A percentile compares a stretch with the other conserved stretches of the same genome.
Evolutionary conservation across 2,888 invertebrate species (phyloP).

Genomic region (Trachelus troglodyta): DNA sequence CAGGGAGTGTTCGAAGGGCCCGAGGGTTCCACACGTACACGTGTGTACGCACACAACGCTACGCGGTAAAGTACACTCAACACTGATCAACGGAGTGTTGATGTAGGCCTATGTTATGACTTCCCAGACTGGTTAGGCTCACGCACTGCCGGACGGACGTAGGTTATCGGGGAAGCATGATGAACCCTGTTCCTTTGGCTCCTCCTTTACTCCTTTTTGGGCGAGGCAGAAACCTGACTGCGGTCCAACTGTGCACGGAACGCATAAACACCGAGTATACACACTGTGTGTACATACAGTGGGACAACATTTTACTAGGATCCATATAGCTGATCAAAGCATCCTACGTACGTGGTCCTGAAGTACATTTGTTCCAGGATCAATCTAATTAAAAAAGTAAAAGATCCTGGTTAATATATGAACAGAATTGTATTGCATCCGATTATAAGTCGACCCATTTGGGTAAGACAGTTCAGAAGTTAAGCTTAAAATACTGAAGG

Average conservation of each 20-base stretch:
- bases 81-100: conserved; percentile 21
- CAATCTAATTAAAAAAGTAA: not conserved
- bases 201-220: conserved; percentile 51
- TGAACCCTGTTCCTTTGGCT: conserved; percentile 40
- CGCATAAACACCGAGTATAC: conserved; percentile 42
- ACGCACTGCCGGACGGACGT: conserved; percentile 59
- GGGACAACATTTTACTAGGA: not conserved
- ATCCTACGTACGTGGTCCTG: not conserved
- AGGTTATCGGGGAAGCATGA: conserved; percentile 60
- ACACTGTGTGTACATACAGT: not conserved
- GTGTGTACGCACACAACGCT: not conserved
- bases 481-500: not conserved
- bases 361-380: not conserved
- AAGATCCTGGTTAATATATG: not conserved
- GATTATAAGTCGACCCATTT: not conserved
- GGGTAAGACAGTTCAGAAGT: not conserved
- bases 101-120: conserved; percentile 12
- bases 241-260: conserved; percentile 57
- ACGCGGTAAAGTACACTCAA: conserved; percentile 8
- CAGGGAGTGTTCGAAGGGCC: conserved; percentile 54
- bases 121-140: conserved; percentile 44
- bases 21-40: conserved; percentile 37
- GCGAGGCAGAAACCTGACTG: conserved; percentile 46
- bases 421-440: not conserved
- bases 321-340: not conserved